Base-by-base conservation (phyloP, 2,888 invertebrate species). In the Phymatocera aterrima region DNA sequence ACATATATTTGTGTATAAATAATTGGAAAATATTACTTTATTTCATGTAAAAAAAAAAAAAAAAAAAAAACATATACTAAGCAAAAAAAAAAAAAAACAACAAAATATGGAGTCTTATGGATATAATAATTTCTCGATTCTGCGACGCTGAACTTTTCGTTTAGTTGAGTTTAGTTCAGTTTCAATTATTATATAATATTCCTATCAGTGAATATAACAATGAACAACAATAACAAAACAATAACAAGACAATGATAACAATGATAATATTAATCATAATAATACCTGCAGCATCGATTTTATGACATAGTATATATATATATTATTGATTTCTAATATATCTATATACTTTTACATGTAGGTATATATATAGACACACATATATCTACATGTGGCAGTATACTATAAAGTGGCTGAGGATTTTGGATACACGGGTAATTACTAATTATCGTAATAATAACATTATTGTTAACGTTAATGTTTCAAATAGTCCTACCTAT, bases 21-120 rank as follows among this genome's bases (percentile, higher is more conserved):
- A 79, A 74, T 54, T 81, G 77, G 78, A 80, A 83, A 84, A 83
- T 82, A 81, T 79, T 80, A 78, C 77, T 81, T 84, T 83, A 80
- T 83, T 85, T 83, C 77, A 81, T 85, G 77, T 83, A 82, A 4
- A 15, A 28, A 10, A 64, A 37, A 64, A 64, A 57, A 82, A 81
- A 82, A 81, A 82, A 84, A 82, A 83, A 83, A 85, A 2, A 4
- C 4, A 12, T 37, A 21, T 21, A 37, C 34, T 21, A n/a, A 6
- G 34, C 4, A 5, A 57, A 21, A 57, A 57, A 5, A 57, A 57
- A 21, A 2, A 57, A 12, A 28, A 15, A 57, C 28, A 28, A 54
- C n/a, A n/a, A n/a, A n/a, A n/a, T n/a, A n/a, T n/a, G n/a, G n/a
- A n/a, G n/a, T n/a, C n/a, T n/a, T n/a, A n/a, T n/a, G n/a, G n/a